Base-by-base conservation (phyloP, 2,888 invertebrate genomes). In the Lagria hirta region DNA sequence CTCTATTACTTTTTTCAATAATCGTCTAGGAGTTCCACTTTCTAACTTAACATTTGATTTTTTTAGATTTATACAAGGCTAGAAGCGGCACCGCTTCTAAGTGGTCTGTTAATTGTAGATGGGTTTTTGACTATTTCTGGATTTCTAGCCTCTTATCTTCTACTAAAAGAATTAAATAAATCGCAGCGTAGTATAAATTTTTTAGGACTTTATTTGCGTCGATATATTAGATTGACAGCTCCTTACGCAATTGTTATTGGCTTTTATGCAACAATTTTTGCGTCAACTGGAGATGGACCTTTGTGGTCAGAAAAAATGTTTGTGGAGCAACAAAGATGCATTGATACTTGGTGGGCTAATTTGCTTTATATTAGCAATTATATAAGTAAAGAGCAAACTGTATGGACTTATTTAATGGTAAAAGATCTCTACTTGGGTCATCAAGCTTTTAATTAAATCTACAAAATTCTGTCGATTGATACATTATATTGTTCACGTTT, bases 341-440 rank as follows among this genome's bases (percentile, higher is more conserved):
- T 74, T 46, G 68, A 72, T 1, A 80, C 80, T 2, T 85, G 85
- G 85, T 86, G 86, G 86, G 66, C 81, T 0, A 85, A 86, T 62
- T 72, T 85, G 23, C 65, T 85, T 17, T 85, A 84, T 62, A 74
- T 85, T 33, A 85, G 84, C 60, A 86, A 86, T 60, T 85, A 85
- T 55, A 73, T 83, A 11, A 76, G 78, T 28, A 78, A 78, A 5
- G 81, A 82, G 49, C 69, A 77, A 60, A 60, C 81, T 68, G 82
- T 82, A 60, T 66, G n/a, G n/a, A n/a, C n/a, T n/a, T n/a, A n/a
- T n/a, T n/a, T n/a, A n/a, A n/a, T n/a, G n/a, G n/a, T n/a, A n/a
- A n/a, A n/a, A n/a, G n/a, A n/a, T n/a, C n/a, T n/a, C n/a, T n/a
- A n/a, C n/a, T n/a, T 20, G 11, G 30, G 44, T 42, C 36, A 41